These are phyloP conservation scores for Selenia dentaria DNA, from an alignment of 2,888 invertebrate genomes.

Conservation along the genomic window DNA sequence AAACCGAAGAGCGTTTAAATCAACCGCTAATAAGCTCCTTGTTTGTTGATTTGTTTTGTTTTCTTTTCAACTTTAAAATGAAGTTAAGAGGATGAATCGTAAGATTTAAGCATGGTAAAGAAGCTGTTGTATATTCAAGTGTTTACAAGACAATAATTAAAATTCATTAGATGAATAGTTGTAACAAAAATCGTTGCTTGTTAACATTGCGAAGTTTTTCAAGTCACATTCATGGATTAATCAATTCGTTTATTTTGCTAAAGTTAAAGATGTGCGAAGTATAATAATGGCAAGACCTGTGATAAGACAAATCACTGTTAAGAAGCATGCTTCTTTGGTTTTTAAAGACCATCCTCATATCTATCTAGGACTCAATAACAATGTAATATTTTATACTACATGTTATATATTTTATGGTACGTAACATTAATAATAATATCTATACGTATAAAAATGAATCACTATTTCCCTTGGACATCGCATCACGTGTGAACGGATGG, in stretches of 20 bases:
- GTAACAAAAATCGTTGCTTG: constrained; percentile 35
- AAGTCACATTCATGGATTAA: constrained; percentile 9
- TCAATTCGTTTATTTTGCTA: neutral
- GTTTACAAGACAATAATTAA: constrained; percentile 49
- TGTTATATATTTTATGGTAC: too few relatives aligned
- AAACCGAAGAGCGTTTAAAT: constrained; percentile 8
- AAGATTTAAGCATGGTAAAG: constrained; percentile 46
- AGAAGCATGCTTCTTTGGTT: too few relatives aligned
- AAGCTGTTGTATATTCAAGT: constrained; percentile 44
- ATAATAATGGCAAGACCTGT: too few relatives aligned
- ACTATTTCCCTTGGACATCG: too few relatives aligned
- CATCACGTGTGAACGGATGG: too few relatives aligned
- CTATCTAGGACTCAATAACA: too few relatives aligned
- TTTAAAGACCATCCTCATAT: too few relatives aligned
- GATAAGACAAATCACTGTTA: too few relatives aligned
- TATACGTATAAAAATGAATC: too few relatives aligned
- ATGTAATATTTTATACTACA: too few relatives aligned
- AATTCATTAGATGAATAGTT: constrained; percentile 51
- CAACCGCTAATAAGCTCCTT: constrained; percentile 43
- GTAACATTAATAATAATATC: too few relatives aligned
- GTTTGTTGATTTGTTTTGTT: constrained; percentile 28
- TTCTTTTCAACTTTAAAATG: constrained; percentile 45
- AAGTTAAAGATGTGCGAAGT: neutral
- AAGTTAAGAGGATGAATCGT: constrained; percentile 38
- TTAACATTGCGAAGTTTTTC: constrained; percentile 31